These are phyloP conservation scores for Delphinapterus leucas DNA, from an alignment of 2,113 vertebrate genomes.

Conservation along the genomic window DNA sequence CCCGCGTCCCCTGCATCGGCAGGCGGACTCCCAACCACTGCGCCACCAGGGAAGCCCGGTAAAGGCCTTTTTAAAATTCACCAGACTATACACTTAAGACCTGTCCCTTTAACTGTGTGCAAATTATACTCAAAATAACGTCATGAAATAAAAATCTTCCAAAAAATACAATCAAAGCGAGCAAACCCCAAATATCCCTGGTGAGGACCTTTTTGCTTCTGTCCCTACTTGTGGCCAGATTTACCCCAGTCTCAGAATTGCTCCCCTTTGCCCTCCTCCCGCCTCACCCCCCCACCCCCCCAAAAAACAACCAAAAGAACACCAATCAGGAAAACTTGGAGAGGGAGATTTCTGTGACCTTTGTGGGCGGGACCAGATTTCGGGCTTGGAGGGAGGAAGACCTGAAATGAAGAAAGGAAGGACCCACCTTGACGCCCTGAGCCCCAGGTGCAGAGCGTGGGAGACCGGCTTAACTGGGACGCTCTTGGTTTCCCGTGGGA, in stretches of 20 bases:
- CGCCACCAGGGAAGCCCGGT: too few relatives aligned
- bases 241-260: neutral
- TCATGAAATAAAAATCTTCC: neutral
- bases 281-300: rapidly evolving
- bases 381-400: neutral
- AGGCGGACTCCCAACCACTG: too few relatives aligned
- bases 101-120: neutral
- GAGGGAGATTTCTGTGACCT: neutral
- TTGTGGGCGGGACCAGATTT: neutral
- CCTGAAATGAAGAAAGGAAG: neutral
- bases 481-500: neutral
- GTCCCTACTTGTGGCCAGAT: neutral
- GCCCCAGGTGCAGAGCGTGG: neutral
- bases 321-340: neutral
- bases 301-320: neutral
- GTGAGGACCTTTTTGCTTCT: neutral
- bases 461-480: too few relatives aligned
- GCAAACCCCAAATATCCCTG: neutral
- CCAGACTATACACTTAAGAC: neutral
- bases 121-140: neutral
- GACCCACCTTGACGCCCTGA: too few relatives aligned
- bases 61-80: neutral
- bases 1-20: too few relatives aligned
- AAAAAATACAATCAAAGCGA: neutral
- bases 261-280: neutral